Percentiles rank a stretch among this genome's conserved stretches.
Evolutionary conservation across 1,140 invertebrate species (phyloP).

Genomic region (Sweltsa coloradensis): DNA sequence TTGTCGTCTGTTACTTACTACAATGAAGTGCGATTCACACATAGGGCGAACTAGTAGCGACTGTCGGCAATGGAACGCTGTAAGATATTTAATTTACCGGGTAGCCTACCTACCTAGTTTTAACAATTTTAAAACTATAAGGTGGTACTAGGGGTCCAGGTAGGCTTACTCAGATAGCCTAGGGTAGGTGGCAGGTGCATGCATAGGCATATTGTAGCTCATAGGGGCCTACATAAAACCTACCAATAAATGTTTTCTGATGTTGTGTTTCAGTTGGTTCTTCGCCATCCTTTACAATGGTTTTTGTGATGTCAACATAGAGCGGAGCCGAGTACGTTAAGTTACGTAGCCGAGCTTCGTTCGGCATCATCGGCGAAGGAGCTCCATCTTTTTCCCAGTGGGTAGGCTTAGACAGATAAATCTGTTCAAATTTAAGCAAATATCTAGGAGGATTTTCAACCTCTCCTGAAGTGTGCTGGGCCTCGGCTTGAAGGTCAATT

Average conservation of each 20-base stretch:
- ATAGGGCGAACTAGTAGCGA: too few relatives aligned
- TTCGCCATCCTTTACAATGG: constrained; percentile 79
- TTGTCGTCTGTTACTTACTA: too few relatives aligned
- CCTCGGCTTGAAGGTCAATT: constrained; percentile 95
- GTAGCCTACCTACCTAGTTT: too few relatives aligned
- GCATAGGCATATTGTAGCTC: neutral
- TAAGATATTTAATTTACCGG: too few relatives aligned
- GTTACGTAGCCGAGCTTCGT: constrained; percentile 83
- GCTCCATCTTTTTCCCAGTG: constrained; percentile 99
- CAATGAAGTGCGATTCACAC: too few relatives aligned
- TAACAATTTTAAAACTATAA: too few relatives aligned
- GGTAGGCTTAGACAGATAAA: constrained; percentile 96
- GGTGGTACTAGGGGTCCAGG: too few relatives aligned
- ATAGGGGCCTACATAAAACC: constrained; percentile 10
- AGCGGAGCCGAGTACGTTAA: constrained; percentile 92
- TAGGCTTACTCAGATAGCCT: too few relatives aligned
- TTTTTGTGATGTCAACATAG: constrained; percentile 98
- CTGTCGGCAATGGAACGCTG: too few relatives aligned
- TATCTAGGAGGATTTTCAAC: constrained; percentile 87
- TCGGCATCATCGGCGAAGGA: constrained; percentile 98
- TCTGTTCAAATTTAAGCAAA: constrained; percentile 94
- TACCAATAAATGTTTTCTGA: constrained; percentile 94
- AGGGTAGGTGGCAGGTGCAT: too few relatives aligned
- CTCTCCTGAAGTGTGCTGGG: constrained; percentile 86
- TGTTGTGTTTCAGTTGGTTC: constrained; percentile 87